phyloP scores from a whole-genome alignment of 2,113 vertebrate genomes.

The Megaleporinus macrocephalus region DNA sequence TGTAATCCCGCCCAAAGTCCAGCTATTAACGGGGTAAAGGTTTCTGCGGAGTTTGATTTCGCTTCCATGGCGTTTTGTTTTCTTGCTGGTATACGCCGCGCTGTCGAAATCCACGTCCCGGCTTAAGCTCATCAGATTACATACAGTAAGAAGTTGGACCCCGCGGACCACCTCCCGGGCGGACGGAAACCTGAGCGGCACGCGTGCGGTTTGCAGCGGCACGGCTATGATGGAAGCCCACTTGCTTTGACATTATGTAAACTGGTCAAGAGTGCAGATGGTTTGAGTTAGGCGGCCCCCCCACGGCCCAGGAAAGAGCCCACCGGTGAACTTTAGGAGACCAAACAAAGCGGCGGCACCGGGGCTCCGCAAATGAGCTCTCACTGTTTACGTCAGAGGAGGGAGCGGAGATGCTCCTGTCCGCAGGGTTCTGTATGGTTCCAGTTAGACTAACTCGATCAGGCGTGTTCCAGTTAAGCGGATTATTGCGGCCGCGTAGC shows the following conservation, averaged over 20 bases:
- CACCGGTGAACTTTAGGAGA: slow-evolving; percentile 8
- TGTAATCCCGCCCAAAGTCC: slow-evolving; percentile 32
- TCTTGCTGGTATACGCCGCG: slow-evolving; percentile 32
- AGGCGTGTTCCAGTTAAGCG: slow-evolving; percentile 3
- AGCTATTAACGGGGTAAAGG: slow-evolving; percentile 37
- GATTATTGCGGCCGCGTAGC: neutral
- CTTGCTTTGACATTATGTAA: slow-evolving; percentile 50
- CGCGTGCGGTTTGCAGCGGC: slow-evolving; percentile 47
- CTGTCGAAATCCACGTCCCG: slow-evolving; percentile 50
- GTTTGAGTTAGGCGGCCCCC: slow-evolving; percentile 45
- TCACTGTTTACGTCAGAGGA: slow-evolving; percentile 28
- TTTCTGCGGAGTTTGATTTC: slow-evolving; percentile 48
- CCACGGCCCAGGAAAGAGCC: slow-evolving; percentile 13
- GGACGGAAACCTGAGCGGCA: slow-evolving; percentile 33
- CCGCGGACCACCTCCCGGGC: slow-evolving; percentile 41
- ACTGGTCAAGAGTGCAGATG: slow-evolving; percentile 53
- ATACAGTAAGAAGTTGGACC: slow-evolving; percentile 37
- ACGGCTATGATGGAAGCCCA: slow-evolving; percentile 29
- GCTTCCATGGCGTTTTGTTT: slow-evolving; percentile 15
- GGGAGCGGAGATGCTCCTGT: slow-evolving; percentile 35
- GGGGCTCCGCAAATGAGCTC: neutral
- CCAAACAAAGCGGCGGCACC: slow-evolving; percentile 41
- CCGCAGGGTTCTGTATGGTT: slow-evolving; percentile 34
- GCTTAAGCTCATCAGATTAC: slow-evolving; percentile 38
- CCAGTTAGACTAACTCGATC: slow-evolving; percentile 52